Evolutionary conservation across 2,888 invertebrate genomes (phyloP).

Genomic region (Anodontia alba): DNA sequence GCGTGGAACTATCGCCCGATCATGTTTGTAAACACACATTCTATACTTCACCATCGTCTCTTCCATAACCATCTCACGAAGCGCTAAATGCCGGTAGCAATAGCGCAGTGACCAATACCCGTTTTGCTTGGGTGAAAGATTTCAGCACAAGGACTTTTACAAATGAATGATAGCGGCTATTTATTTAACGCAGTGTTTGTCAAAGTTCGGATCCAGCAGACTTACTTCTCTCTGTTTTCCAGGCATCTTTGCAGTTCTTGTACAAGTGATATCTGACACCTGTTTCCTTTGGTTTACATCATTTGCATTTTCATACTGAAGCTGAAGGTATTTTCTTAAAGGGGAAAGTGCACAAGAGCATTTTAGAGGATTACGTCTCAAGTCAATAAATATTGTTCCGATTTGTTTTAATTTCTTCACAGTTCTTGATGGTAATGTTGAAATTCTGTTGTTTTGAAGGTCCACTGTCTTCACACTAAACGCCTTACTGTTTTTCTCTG

Average conservation of each 20-base stretch:
- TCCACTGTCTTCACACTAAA: constrained; percentile 46
- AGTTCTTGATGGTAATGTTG: constrained; percentile 24
- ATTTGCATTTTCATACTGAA: constrained; percentile 34
- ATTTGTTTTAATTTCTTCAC: constrained; percentile 35
- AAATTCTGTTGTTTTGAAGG: constrained; percentile 44
- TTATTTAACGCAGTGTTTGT: constrained; percentile 27
- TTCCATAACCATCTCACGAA: too few relatives aligned
- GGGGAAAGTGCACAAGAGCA: constrained; percentile 39
- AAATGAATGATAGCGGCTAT: too few relatives aligned
- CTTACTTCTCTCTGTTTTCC: constrained; percentile 31
- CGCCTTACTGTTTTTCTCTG: constrained; percentile 12
- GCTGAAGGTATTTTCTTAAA: constrained; percentile 44
- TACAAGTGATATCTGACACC: constrained; percentile 50
- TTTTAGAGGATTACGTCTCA: constrained; percentile 50
- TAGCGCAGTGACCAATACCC: too few relatives aligned
- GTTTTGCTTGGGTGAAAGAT: too few relatives aligned
- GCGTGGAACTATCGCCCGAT: too few relatives aligned
- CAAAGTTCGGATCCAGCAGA: constrained; percentile 45
- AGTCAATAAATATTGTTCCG: constrained; percentile 45
- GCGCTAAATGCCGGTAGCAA: too few relatives aligned
- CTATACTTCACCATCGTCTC: too few relatives aligned
- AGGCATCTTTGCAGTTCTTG: background rate
- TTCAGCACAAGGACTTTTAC: too few relatives aligned
- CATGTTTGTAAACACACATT: too few relatives aligned
- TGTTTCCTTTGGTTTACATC: constrained; percentile 31